Conservation (phyloP, 2,888 invertebrate genomes). For the Ephialtes manifestator region DNA sequence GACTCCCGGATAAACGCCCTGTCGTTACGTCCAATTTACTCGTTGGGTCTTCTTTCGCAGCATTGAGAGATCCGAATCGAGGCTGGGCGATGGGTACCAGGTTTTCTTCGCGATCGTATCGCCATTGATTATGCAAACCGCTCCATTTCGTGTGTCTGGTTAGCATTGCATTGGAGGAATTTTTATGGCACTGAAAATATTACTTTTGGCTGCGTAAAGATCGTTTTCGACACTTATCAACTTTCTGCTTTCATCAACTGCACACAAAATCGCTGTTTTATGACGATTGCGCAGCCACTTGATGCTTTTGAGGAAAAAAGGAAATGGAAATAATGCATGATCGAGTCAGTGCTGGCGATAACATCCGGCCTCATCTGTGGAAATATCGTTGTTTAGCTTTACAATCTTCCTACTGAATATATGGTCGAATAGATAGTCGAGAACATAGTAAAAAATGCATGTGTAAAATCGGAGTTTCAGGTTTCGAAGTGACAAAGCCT, state of each 20-base stretch:
- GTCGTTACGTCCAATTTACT: constrained; percentile 76
- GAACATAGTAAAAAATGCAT: too few species aligned
- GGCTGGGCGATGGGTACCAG: constrained; percentile 11
- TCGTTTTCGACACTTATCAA: constrained; percentile 14
- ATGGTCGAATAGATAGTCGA: constrained; percentile 44
- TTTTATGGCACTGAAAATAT: not conserved
- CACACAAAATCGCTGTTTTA: constrained; percentile 8
- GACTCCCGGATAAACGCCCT: constrained; percentile 67
- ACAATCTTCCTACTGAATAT: not conserved
- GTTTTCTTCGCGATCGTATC: constrained; percentile 28
- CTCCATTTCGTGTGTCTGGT: constrained; percentile 17
- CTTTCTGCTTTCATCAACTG: not conserved
- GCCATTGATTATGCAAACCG: constrained; percentile 29
- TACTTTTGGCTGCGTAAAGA: not conserved
- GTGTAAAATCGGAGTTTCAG: too few species aligned
- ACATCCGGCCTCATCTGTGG: constrained; percentile 33
- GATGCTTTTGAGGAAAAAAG: not conserved
- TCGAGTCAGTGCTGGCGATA: constrained; percentile 44
- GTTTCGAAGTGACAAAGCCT: too few species aligned
- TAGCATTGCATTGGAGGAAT: not conserved
- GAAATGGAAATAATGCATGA: constrained; percentile 51
- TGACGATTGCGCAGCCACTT: not conserved
- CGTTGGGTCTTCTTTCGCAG: constrained; percentile 41
- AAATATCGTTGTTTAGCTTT: constrained; percentile 22
- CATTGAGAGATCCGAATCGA: constrained; percentile 44